These are phyloP conservation scores for Epinotia brunnichana DNA, from an alignment of 2,888 invertebrate species.

Conservation along the genomic window DNA sequence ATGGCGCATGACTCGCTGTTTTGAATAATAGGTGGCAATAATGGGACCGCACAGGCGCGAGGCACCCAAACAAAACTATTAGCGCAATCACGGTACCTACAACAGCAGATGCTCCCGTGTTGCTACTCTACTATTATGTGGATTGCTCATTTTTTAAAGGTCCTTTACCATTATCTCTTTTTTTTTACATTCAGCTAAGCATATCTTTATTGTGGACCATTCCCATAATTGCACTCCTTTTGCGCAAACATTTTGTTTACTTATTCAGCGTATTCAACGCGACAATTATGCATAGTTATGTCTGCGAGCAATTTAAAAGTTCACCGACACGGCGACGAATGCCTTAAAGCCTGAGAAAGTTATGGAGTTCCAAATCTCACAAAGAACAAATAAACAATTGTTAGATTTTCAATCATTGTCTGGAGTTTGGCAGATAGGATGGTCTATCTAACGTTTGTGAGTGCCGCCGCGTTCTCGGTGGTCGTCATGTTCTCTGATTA, in stretches of 20 bases:
- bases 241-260: constrained; percentile 23
- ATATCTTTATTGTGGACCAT: constrained; percentile 8
- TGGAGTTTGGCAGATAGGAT: constrained; percentile 44
- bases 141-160: constrained; percentile 5
- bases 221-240: constrained; percentile 22
- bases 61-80: constrained; percentile 59
- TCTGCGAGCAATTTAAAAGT: constrained; percentile 38
- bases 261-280: constrained; percentile 35
- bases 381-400: constrained; percentile 34
- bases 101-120: constrained; percentile 7
- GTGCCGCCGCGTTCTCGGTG: constrained; percentile 55
- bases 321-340: constrained; percentile 35
- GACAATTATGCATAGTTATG: constrained; percentile 39
- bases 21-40: constrained; percentile 70
- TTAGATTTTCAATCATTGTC: constrained; percentile 51
- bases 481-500: constrained; percentile 57
- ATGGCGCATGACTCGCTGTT: constrained; percentile 75
- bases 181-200: constrained; percentile 23
- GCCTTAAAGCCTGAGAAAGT: constrained; percentile 42
- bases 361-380: constrained; percentile 39
- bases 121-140: constrained; percentile 2
- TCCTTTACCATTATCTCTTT: constrained; percentile 3
- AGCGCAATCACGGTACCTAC: constrained; percentile 43
- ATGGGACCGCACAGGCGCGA: constrained; percentile 70
- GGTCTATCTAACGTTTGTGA: constrained; percentile 62